phyloP scores from a whole-genome alignment of 2,113 vertebrate genomes.

The Glaucidium brasilianum region DNA sequence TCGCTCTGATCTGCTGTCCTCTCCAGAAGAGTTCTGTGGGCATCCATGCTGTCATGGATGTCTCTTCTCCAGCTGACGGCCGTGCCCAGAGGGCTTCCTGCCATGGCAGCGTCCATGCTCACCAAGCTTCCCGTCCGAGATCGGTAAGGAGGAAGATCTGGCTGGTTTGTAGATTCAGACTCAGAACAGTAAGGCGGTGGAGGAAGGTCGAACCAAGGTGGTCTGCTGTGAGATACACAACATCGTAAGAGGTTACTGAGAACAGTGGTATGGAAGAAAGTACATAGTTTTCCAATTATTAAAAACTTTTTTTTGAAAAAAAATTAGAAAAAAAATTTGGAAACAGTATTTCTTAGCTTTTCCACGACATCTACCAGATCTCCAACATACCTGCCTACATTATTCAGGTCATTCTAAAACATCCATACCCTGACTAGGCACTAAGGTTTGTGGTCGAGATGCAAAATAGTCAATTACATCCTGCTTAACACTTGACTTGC shows the following conservation, averaged over 20 bases:
- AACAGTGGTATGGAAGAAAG: not conserved
- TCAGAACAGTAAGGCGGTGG: constrained; percentile 91
- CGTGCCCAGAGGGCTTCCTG: constrained; percentile 46
- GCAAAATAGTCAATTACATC: not conserved
- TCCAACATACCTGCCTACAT: not conserved
- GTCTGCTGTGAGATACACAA: constrained; percentile 75
- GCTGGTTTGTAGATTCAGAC: constrained; percentile 72
- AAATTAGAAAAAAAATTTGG: not conserved
- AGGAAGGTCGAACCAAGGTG: constrained; percentile 96
- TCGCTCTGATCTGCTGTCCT: constrained; percentile 24
- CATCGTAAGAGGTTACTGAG: not conserved
- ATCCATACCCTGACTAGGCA: not conserved
- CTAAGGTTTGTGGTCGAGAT: not conserved
- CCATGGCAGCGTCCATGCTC: constrained; percentile 46
- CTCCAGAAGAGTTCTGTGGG: constrained; percentile 36
- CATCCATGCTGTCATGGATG: not conserved
- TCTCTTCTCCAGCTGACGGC: not conserved
- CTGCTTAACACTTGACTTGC: not conserved
- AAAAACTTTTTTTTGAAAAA: no score
- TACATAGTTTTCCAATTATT: not conserved
- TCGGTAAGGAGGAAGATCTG: constrained; percentile 87
- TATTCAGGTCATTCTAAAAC: not conserved
- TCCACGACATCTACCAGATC: not conserved
- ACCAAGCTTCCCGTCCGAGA: constrained; percentile 66
- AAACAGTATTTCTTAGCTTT: not conserved